Percentiles rank a stretch among this genome's conserved stretches.
phyloP scores from a whole-genome alignment of 2,797 vertebrate species.

The Geotrypetes seraphini region DNA sequence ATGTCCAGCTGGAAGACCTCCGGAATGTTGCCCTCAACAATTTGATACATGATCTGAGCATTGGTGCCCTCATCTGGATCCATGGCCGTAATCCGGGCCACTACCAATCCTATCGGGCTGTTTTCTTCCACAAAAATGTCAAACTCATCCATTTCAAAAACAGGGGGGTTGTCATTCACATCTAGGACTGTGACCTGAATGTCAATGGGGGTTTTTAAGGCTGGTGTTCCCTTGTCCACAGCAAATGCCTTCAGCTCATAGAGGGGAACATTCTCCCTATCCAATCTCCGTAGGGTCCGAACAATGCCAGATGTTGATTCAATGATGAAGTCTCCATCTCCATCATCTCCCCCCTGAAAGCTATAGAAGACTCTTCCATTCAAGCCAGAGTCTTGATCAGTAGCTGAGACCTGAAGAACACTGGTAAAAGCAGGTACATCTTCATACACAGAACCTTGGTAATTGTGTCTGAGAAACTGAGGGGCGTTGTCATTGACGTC shows the following conservation, averaged over 20 bases:
- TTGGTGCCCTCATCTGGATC: conserved; percentile 94
- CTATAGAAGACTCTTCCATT: conserved; percentile 90
- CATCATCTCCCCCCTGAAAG: conserved; percentile 86
- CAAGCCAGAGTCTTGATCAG: conserved; percentile 81
- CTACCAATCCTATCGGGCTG: conserved; percentile 84
- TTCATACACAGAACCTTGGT: conserved; percentile 79
- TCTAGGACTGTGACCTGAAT: conserved; percentile 80
- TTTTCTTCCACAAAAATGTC: conserved; percentile 92
- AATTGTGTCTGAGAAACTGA: conserved; percentile 77
- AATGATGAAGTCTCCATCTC: conserved; percentile 87
- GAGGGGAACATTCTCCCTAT: conserved; percentile 80
- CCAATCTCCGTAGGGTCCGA: conserved; percentile 77
- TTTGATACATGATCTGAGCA: conserved; percentile 96
- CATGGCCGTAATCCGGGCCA: conserved; percentile 78
- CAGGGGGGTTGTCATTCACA: conserved; percentile 90
- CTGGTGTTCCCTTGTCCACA: conserved; percentile 81
- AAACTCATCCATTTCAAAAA: conserved; percentile 87
- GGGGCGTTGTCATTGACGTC: conserved; percentile 92
- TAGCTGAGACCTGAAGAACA: conserved; percentile 85
- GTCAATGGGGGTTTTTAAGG: conserved; percentile 68
- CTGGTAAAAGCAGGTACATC: conserved; percentile 89
- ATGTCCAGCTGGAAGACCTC: conserved; percentile 94
- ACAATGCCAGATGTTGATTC: conserved; percentile 92
- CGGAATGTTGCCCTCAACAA: conserved; percentile 93
- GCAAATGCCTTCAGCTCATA: conserved; percentile 76